These are phyloP conservation scores for Ianthella basta DNA, from an alignment of 37 sponge, comb jelly and placozoan species.

Conservation along the genomic window DNA sequence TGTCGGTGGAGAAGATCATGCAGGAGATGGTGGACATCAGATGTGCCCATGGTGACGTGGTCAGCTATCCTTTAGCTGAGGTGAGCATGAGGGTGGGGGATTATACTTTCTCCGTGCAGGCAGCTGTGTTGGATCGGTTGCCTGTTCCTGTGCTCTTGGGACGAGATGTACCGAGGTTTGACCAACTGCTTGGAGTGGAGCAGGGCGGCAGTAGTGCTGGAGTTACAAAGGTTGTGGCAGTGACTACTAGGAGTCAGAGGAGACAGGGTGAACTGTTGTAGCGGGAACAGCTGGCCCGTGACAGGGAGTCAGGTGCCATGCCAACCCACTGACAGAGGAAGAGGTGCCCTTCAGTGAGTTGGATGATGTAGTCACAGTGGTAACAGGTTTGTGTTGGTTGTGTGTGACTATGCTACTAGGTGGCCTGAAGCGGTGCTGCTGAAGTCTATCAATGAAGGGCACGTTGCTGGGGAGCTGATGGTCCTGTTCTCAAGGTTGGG, in stretches of 20 bases:
- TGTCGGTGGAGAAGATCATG: constrained; percentile 4
- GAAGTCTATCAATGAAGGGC: constrained; percentile 18
- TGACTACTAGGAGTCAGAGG: constrained; percentile 15
- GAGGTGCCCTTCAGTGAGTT: not conserved
- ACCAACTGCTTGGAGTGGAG: not conserved
- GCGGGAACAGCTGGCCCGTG: not conserved
- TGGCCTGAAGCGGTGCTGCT: constrained; percentile 42
- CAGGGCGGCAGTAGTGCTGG: not conserved
- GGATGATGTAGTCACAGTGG: constrained; percentile 11
- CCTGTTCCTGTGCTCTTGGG: constrained; percentile 42
- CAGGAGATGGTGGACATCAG: constrained; percentile 7
- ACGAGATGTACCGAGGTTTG: constrained; percentile 35
- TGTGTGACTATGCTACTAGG: constrained; percentile 28
- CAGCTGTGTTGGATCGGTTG: constrained; percentile 22
- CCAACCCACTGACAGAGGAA: not conserved
- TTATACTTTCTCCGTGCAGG: not conserved
- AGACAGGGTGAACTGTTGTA: constrained; percentile 8
- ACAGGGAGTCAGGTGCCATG: constrained; percentile 8
- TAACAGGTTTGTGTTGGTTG: constrained; percentile 19
- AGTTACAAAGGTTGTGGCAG: constrained; percentile 3
- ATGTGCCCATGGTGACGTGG: constrained; percentile 38
- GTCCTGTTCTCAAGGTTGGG: constrained; percentile 35
- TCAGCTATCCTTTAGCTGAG: constrained; percentile 31
- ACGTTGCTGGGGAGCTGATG: constrained; percentile 45
- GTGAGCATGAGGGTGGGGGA: constrained; percentile 28